Evolutionary conservation across 2,888 invertebrate species (phyloP).

Genomic region (Ferrisia virgata): DNA sequence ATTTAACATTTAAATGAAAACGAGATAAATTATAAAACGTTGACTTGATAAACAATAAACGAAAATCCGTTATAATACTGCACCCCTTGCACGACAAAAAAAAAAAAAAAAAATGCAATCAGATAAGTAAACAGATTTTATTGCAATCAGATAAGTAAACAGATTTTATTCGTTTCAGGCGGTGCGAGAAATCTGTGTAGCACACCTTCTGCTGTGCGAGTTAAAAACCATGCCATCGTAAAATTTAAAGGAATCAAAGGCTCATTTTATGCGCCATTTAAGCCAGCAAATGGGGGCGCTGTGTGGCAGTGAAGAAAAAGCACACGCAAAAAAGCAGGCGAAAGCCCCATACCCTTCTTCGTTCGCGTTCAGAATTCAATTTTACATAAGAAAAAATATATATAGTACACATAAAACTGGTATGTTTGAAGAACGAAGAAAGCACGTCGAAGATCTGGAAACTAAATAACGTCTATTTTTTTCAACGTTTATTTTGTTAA

Average conservation of each 20-base stretch:
- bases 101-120: slow-evolving; percentile 34
- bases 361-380: slow-evolving; percentile 33
- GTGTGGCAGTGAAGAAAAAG: background rate
- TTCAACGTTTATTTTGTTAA: slow-evolving; percentile 41
- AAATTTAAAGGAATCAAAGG: slow-evolving; percentile 43
- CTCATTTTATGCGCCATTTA: slow-evolving; percentile 43
- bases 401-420: slow-evolving; percentile 13
- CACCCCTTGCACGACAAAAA: background rate
- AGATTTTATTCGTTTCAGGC: slow-evolving; percentile 22
- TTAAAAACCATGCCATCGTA: slow-evolving; percentile 42
- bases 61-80: background rate
- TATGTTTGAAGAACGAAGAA: slow-evolving; percentile 13
- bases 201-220: slow-evolving; percentile 34
- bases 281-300: slow-evolving; percentile 37
- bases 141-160: slow-evolving; percentile 34
- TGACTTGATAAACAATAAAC: background rate
- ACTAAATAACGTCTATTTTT: slow-evolving; percentile 43
- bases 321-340: slow-evolving; percentile 7
- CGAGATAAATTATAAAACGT: background rate
- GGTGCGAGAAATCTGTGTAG: background rate
- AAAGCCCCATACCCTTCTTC: slow-evolving; percentile 21
- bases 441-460: slow-evolving; percentile 31
- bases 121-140: slow-evolving; percentile 32
- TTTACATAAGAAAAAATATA: slow-evolving; percentile 27
- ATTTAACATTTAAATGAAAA: background rate